These are phyloP conservation scores for Taxidea taxus DNA, from an alignment of 2,113 vertebrate genomes.

Conservation along the genomic window DNA sequence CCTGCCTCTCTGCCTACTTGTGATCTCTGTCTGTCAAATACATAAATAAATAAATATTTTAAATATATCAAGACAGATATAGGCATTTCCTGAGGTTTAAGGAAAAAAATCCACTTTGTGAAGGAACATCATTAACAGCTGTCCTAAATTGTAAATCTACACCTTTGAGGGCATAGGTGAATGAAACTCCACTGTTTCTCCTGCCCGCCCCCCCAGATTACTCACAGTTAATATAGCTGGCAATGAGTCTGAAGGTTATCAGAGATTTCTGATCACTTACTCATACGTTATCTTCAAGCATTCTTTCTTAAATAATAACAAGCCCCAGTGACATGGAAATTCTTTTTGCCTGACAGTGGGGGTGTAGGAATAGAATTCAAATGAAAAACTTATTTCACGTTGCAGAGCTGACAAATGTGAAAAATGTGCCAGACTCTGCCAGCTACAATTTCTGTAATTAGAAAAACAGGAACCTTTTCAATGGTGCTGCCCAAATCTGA, in stretches of 20 bases:
- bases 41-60: too few species aligned
- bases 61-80: slow-evolving; percentile 78
- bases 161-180: slow-evolving; percentile 76
- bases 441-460: slow-evolving; percentile 41
- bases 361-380: slow-evolving; percentile 53
- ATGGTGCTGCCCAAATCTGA: neutral
- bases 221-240: slow-evolving; percentile 75
- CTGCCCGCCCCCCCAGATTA: neutral
- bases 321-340: slow-evolving; percentile 71
- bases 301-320: slow-evolving; percentile 76
- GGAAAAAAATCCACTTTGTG: slow-evolving; percentile 76
- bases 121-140: slow-evolving; percentile 70
- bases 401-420: slow-evolving; percentile 35
- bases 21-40: too few species aligned
- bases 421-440: slow-evolving; percentile 15
- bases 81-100: slow-evolving; percentile 75
- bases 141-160: slow-evolving; percentile 68
- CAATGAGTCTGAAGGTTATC: slow-evolving; percentile 79
- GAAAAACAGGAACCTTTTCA: slow-evolving; percentile 42
- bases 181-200: slow-evolving; percentile 67
- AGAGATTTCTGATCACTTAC: slow-evolving; percentile 72
- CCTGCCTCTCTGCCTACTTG: too few species aligned
- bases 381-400: slow-evolving; percentile 46
- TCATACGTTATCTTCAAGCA: slow-evolving; percentile 59
- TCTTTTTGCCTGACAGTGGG: slow-evolving; percentile 55